Evolutionary conservation across 2,113 vertebrate genomes (phyloP), one percentile per base, ranked within the genome.

Genomic region (Myiozetetes cayanensis): DNA sequence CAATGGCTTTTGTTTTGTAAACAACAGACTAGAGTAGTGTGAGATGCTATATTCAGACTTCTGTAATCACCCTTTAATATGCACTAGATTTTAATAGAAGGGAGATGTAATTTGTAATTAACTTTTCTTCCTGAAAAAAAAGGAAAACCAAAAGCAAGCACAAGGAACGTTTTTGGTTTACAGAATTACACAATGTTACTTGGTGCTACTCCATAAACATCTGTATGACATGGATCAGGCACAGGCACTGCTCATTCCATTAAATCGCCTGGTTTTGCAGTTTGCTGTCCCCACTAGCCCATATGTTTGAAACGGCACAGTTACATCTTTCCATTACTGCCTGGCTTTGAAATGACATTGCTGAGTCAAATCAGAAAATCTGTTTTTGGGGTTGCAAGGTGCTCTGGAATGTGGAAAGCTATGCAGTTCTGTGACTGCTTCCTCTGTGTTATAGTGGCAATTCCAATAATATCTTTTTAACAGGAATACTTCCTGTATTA

Each of bases 301-400:
- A 0, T 33, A 4, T 39, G 41, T 90, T 91, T 91, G 67, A 86
- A 85, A 85, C 67, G 71, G 72, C 76, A 87, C 52, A 56, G 70
- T 77, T 55, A 72, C 49, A 67, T n/a, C 39, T 87, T 96, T 95
- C 80, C 96, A 94, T 73, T 87, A 67, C 56, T 74, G 61, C 50
- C 55, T 4, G 8, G 41, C 13, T 62, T 92, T 89, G 85, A 79
- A 84, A 93, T 62, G 20, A 21, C 43, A 41, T 47, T 75, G 70
- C 59, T 77, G 50, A 72, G n/a, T 53, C 71, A 2, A 43, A 73
- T 47, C 70, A 43, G 80, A 49, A 83, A 80, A 91, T 83, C 62
- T 67, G 67, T 2, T 56, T 87, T 79, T 50, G 56, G 63, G 67
- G 47, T 76, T 8, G 4, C 19, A 76, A 43, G 62, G 49, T 70